These are phyloP conservation scores for Mylabris sibirica DNA, from an alignment of 2,888 invertebrate genomes.

Conservation along the genomic window DNA sequence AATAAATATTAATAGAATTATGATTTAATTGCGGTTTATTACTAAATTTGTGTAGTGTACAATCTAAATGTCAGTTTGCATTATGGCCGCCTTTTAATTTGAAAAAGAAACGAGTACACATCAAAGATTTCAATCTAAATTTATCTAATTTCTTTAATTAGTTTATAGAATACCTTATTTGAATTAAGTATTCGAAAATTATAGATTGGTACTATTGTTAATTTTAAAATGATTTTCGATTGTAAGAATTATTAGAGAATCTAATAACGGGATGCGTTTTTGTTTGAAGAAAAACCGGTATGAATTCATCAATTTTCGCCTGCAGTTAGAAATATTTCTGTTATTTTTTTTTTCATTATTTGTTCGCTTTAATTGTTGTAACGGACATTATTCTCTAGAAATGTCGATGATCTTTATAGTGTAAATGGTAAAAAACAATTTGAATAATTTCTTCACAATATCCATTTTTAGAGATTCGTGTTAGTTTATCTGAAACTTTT, in stretches of 20 bases:
- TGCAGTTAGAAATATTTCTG: slow-evolving; percentile 22
- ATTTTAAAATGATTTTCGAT: neutral
- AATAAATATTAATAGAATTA: neutral
- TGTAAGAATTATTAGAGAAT: neutral
- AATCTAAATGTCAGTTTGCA: slow-evolving; percentile 1
- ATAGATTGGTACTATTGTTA: too few relatives aligned
- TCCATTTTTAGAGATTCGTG: neutral
- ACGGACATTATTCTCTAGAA: neutral
- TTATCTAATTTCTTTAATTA: neutral
- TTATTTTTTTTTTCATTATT: too few relatives aligned
- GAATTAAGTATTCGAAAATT: too few relatives aligned
- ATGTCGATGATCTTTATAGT: neutral
- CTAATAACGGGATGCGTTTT: neutral
- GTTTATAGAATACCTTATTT: too few relatives aligned
- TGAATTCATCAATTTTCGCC: slow-evolving; percentile 32
- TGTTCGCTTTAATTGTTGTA: neutral
- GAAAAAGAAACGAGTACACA: neutral
- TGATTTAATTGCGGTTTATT: neutral
- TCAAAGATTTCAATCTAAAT: neutral
- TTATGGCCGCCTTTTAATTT: slow-evolving; percentile 2
- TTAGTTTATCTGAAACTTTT: neutral
- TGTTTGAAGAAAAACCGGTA: slow-evolving; percentile 39
- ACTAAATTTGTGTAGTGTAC: neutral
- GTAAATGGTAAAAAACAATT: slow-evolving; percentile 2
- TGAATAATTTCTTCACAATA: neutral